Evolutionary conservation across 2,797 vertebrate genomes (phyloP).

Genomic region (Malacoctenus gilli): DNA sequence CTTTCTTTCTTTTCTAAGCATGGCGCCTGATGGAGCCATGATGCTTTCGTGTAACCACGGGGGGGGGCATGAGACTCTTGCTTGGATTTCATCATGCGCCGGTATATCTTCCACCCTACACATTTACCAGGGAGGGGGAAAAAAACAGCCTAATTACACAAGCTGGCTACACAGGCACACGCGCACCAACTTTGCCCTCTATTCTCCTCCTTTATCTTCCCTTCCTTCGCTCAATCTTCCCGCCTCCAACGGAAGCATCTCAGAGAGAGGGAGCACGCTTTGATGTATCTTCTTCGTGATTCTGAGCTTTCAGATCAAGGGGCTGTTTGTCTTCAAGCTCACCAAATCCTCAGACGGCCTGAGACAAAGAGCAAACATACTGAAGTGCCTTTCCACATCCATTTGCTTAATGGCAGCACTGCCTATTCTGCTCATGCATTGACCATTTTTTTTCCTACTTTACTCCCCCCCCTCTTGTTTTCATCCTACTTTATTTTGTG

Average conservation of each 20-base stretch:
- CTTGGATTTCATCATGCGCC: conserved; percentile 37
- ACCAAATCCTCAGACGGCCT: conserved; percentile 64
- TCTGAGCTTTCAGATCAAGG: conserved; percentile 78
- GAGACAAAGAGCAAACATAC: conserved; percentile 72
- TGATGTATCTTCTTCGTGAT: conserved; percentile 74
- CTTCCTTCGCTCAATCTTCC: conserved; percentile 53
- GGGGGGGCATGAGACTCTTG: conserved; percentile 16
- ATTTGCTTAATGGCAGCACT: conserved; percentile 69
- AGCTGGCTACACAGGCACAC: conserved; percentile 38
- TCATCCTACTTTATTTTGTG: too few species aligned
- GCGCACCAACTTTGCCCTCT: conserved; percentile 55
- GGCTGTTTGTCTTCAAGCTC: conserved; percentile 75
- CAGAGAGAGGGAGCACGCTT: conserved; percentile 61
- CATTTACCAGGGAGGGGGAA: conserved; percentile 36
- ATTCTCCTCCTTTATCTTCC: conserved; percentile 55
- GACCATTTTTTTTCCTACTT: too few species aligned
- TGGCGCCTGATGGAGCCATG: conserved; percentile 14
- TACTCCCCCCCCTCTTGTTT: too few species aligned
- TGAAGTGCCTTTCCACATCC: conserved; percentile 69
- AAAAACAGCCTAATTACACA: conserved; percentile 54
- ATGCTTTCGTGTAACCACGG: conserved; percentile 23
- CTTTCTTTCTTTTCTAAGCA: conserved; percentile 39
- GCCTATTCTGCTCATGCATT: conserved; percentile 26
- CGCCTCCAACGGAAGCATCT: conserved; percentile 55
- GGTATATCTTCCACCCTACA: conserved; percentile 41